Evolutionary conservation across 2,113 vertebrate genomes (phyloP).

Genomic region (Hemicordylus capensis): DNA sequence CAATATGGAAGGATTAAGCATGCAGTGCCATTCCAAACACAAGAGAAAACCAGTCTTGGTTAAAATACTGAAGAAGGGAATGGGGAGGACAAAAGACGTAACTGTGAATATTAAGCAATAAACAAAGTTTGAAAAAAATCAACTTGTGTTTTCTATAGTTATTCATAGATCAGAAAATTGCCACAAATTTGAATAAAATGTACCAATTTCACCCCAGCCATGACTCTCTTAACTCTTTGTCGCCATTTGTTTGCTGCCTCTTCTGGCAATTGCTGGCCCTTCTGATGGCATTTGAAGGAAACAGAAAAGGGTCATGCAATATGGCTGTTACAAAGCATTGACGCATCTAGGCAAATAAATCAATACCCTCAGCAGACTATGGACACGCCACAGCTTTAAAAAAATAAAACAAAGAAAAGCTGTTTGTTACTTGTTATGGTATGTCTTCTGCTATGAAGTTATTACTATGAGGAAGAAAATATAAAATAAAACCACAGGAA

Average conservation of each 20-base stretch:
- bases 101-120: slow-evolving; percentile 56
- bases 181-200: slow-evolving; percentile 72
- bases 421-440: background rate
- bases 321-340: slow-evolving; percentile 40
- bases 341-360: slow-evolving; percentile 29
- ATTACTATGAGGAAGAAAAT: slow-evolving; percentile 3
- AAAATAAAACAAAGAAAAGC: slow-evolving; percentile 27
- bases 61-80: slow-evolving; percentile 15
- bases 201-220: slow-evolving; percentile 88
- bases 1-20: slow-evolving; percentile 54
- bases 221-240: slow-evolving; percentile 85
- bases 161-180: slow-evolving; percentile 57
- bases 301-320: slow-evolving; percentile 67
- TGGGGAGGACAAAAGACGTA: slow-evolving; percentile 29
- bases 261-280: slow-evolving; percentile 75
- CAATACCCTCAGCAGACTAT: slow-evolving; percentile 8
- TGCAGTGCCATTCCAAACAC: slow-evolving; percentile 67
- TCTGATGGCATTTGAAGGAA: slow-evolving; percentile 76
- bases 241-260: slow-evolving; percentile 83
- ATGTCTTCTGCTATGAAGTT: slow-evolving; percentile 13
- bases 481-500: slow-evolving; percentile 13
- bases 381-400: background rate
- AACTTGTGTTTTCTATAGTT: slow-evolving; percentile 55
- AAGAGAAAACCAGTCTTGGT: background rate
- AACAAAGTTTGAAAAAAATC: slow-evolving; percentile 31